Conservation (phyloP, 1,140 invertebrate genomes). For the Maconellicoccus hirsutus region DNA sequence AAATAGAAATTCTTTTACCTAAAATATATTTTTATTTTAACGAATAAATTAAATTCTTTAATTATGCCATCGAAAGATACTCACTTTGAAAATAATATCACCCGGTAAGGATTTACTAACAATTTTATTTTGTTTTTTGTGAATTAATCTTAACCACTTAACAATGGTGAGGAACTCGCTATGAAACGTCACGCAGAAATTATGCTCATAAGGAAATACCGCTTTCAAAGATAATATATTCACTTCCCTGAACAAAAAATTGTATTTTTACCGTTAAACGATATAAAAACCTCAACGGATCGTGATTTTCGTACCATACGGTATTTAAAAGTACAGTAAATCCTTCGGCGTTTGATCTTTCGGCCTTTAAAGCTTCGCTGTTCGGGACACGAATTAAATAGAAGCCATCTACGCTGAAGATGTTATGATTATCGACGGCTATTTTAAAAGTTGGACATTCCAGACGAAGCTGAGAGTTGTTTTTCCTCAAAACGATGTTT, state of each 20-base stretch:
- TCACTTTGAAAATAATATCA: slow-evolving; percentile 78
- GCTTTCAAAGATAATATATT: slow-evolving; percentile 57
- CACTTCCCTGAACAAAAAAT: slow-evolving; percentile 35
- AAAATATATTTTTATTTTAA: slow-evolving; percentile 27
- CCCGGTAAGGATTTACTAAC: slow-evolving; percentile 56
- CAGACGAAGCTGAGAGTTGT: slow-evolving; percentile 25
- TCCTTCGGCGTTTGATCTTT: slow-evolving; percentile 57
- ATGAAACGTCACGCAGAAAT: slow-evolving; percentile 84
- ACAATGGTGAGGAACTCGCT: slow-evolving; percentile 80
- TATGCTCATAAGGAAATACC: slow-evolving; percentile 82
- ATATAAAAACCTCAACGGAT: not conserved
- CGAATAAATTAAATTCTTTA: not conserved
- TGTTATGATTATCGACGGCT: slow-evolving; percentile 59
- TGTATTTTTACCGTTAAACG: not conserved
- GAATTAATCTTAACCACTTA: slow-evolving; percentile 84
- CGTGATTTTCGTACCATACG: slow-evolving; percentile 43
- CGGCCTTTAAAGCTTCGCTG: slow-evolving; percentile 48
- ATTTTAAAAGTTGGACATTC: slow-evolving; percentile 35
- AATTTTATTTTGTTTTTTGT: slow-evolving; percentile 45
- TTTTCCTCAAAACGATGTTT: slow-evolving; percentile 27
- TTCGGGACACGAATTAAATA: slow-evolving; percentile 43
- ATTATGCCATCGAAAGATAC: slow-evolving; percentile 24
- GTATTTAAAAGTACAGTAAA: slow-evolving; percentile 57
- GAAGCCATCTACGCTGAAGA: slow-evolving; percentile 59
- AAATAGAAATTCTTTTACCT: slow-evolving; percentile 70